Conservation (phyloP, 1,140 invertebrate genomes). For the Neodiprion fabricii region DNA sequence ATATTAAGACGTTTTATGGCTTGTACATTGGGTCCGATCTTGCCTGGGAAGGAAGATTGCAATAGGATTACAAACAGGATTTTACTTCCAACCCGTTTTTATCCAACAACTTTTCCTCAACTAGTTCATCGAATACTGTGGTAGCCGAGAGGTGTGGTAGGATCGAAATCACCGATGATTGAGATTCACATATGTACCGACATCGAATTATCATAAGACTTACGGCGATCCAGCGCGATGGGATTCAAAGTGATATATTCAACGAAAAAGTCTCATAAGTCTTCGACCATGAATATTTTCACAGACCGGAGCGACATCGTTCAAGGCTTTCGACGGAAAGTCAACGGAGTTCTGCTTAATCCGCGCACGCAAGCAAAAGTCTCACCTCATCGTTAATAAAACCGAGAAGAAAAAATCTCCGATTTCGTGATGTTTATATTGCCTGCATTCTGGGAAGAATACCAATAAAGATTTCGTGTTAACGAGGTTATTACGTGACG, state of each 20-base stretch:
- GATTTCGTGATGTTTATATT: neutral
- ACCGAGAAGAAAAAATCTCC: no score
- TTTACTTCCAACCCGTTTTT: no score
- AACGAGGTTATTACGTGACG: no score
- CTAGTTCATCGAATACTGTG: neutral
- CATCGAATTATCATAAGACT: neutral
- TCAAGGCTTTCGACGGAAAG: neutral
- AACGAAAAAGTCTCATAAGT: neutral
- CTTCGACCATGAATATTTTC: neutral
- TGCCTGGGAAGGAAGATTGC: no score
- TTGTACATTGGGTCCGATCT: no score
- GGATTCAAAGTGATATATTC: neutral
- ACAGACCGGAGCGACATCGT: neutral
- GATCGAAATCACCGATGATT: no score
- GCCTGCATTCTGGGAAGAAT: neutral
- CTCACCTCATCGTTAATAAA: no score
- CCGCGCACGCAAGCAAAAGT: no score
- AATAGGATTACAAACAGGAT: no score
- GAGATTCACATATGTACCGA: no score
- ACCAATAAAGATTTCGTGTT: no score
- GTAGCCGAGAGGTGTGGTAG: neutral
- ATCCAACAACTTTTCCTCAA: neutral
- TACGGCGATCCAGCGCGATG: neutral
- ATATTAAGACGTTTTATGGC: no score
- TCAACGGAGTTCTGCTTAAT: neutral